Evolutionary conservation across 2,797 vertebrate genomes (phyloP), one percentile per base, ranked within the genome.

Genomic region (Phoeniculus purpureus): DNA sequence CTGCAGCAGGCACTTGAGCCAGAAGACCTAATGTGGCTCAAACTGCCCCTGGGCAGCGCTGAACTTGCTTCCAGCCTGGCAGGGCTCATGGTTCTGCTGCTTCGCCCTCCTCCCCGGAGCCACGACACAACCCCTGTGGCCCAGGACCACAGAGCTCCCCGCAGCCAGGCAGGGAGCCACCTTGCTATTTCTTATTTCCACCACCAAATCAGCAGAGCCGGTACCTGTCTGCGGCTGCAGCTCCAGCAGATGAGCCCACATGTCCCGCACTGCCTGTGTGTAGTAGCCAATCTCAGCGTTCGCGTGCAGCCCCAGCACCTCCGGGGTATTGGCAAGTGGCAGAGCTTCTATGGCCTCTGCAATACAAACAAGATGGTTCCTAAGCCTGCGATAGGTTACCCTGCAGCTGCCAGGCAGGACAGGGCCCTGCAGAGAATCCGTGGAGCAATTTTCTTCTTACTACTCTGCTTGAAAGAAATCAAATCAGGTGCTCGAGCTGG

Each of bases 241-340:
- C 91, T 99, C 98, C 52, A 99, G 98, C 3, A 99, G 98, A 66
- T 99, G 98, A 17, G 89, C 54, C 98, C 99, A 99, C 96, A 99
- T 98, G 88, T 98, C 98, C 15, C 98, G 98, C 18, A 98, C 98
- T 1, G 99, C 98, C 59, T 98, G 98, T 0, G 97, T 99, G 70
- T 99, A 99, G 79, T 99, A 99, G 6, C 98, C 99, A 5, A 99
- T 99, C 97, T 99, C 99, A 1, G 98, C 99, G 0, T 99, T 99
- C 32, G 99, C 94, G 31, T 99, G 98, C 15, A 99, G 98, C 10
- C 99, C 99, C 48, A 99, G 94, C 7, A 99, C 99, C 89, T 99
- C 99, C 0, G 99, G 98, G 2, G 98, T 98, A 94, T 99, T 99
- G 43, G 98, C 96, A 5, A 99, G 97, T 0, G 99, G 99, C 52